phyloP scores from a whole-genome alignment of 2,797 vertebrate species.

The Lutjanus campechanus region DNA sequence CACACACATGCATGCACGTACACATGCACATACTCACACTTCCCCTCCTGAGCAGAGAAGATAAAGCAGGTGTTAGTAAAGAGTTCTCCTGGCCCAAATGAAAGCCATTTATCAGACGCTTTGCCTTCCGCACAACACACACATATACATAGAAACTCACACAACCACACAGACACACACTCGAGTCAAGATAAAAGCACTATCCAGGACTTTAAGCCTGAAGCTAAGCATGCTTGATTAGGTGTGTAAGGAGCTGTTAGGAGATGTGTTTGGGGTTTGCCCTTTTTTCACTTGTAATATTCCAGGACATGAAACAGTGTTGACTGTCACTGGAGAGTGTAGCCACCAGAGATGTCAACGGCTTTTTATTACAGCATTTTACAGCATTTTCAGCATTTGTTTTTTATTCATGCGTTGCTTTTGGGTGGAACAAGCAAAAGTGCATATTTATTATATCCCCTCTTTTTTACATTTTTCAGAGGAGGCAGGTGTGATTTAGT shows the following conservation, averaged over 20 bases:
- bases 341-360: constrained; percentile 7
- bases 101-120: constrained; percentile 78
- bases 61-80: constrained; percentile 77
- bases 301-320: constrained; percentile 30
- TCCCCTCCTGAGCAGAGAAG: constrained; percentile 69
- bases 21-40: constrained; percentile 17
- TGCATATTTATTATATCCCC: not conserved
- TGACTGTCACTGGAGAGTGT: constrained; percentile 16
- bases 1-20: not conserved
- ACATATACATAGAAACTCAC: constrained; percentile 28
- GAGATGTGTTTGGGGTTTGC: constrained; percentile 39
- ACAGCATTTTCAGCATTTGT: not conserved
- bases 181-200: constrained; percentile 63
- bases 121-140: constrained; percentile 54
- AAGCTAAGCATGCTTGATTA: constrained; percentile 69
- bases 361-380: constrained; percentile 2
- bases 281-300: constrained; percentile 39
- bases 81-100: constrained; percentile 74
- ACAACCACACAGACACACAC: constrained; percentile 53
- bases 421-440: not conserved
- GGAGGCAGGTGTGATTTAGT: too few relatives aligned
- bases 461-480: not conserved
- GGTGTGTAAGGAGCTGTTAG: constrained; percentile 64
- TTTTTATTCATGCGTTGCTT: not conserved
- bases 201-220: constrained; percentile 53